A percentile compares a stretch with the other conserved stretches of the same genome.
Conservation (phyloP, 1,140 invertebrate genomes). For the Lepidurus apus region DNA sequence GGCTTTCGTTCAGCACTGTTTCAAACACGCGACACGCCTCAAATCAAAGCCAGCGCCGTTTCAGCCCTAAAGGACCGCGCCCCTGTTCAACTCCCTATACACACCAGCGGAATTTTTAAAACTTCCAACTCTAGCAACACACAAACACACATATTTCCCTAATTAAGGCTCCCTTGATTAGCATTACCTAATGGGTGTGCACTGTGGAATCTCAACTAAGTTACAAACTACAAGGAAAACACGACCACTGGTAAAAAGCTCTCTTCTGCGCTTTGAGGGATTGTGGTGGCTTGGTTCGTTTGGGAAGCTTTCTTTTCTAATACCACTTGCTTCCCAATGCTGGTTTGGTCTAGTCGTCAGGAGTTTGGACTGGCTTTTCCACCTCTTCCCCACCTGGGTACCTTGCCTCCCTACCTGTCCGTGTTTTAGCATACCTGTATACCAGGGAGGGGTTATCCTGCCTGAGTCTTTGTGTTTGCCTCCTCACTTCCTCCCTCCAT, state of each 20-base stretch:
- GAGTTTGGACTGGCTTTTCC: neutral
- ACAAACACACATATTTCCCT: neutral
- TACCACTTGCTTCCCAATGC: neutral
- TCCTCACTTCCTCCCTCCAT: neutral
- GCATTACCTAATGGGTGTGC: neutral
- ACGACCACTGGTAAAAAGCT: conserved; percentile 8
- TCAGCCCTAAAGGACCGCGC: neutral
- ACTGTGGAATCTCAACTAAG: conserved; percentile 24
- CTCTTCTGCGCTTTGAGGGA: neutral
- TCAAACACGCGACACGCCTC: neutral
- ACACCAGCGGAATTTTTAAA: neutral
- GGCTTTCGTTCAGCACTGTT: neutral
- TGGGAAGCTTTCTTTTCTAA: neutral
- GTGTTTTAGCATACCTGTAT: neutral
- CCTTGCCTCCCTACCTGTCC: conserved; percentile 1
- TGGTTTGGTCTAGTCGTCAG: neutral
- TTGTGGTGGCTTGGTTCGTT: conserved; percentile 13
- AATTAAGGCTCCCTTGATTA: neutral
- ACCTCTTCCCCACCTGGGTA: conserved; percentile 12
- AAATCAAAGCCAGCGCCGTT: neutral
- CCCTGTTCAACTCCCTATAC: neutral
- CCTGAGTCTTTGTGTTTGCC: conserved; percentile 5
- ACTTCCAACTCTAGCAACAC: neutral
- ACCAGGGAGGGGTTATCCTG: conserved; percentile 7
- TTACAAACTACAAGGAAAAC: neutral